Evolutionary conservation across 2,113 vertebrate genomes (phyloP).

Genomic region (Oxygymnocypris stewartii): DNA sequence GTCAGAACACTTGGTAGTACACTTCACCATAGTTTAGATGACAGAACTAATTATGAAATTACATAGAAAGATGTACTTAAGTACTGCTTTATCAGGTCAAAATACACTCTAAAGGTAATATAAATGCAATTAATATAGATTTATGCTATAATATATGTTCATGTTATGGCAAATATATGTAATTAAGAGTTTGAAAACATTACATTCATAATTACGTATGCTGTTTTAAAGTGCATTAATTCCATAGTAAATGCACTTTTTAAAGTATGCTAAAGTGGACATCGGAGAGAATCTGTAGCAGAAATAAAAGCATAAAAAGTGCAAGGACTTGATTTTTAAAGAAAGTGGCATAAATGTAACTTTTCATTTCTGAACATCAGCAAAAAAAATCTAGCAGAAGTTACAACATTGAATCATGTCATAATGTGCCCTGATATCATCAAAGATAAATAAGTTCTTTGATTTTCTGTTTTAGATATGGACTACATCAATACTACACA

Average conservation of each 20-base stretch:
- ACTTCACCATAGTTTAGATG: too few species aligned
- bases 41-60: too few species aligned
- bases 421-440: background rate
- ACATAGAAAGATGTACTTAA: too few species aligned
- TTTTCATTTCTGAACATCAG: background rate
- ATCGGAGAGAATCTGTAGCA: background rate
- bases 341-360: background rate
- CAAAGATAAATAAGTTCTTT: background rate
- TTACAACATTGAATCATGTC: background rate
- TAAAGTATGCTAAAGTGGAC: background rate
- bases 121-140: background rate
- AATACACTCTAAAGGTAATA: too few species aligned
- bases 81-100: too few species aligned
- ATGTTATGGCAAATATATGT: background rate
- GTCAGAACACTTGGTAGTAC: background rate
- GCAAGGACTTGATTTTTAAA: background rate
- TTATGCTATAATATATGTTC: too few species aligned
- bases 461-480: conserved; percentile 64
- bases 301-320: background rate
- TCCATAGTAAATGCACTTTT: background rate
- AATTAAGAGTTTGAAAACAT: background rate
- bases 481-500: conserved; percentile 60
- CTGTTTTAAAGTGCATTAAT: background rate
- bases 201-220: background rate
- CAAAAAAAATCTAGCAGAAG: background rate